phyloP scores from a whole-genome alignment of 2,797 vertebrate genomes.

The Avahi laniger region DNA sequence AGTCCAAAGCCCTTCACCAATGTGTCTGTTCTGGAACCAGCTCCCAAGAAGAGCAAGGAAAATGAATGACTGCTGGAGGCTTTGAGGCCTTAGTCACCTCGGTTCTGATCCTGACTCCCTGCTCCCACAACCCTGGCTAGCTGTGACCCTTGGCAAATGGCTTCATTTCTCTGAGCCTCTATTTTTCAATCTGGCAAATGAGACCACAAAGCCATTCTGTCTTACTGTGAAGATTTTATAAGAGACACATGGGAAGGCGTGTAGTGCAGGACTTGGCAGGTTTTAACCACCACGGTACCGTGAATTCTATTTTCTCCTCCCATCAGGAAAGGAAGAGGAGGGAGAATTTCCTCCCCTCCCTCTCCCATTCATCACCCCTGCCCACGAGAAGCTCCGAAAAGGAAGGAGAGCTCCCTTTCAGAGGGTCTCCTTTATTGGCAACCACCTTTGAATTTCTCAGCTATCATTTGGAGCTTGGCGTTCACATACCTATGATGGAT shows the following conservation, averaged over 20 bases:
- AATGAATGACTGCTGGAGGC: not conserved
- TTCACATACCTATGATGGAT: constrained; percentile 78
- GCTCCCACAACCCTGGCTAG: not conserved
- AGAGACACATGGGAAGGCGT: not conserved
- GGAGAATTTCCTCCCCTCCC: not conserved
- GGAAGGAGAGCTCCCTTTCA: not conserved
- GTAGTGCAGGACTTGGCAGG: not conserved
- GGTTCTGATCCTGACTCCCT: not conserved
- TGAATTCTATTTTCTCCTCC: not conserved
- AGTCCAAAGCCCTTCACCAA: not conserved
- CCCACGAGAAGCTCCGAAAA: not conserved
- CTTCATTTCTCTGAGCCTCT: not conserved
- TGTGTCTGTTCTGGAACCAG: not conserved
- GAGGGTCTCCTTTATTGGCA: constrained; percentile 50
- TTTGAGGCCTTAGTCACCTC: not conserved
- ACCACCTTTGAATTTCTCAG: constrained; percentile 63
- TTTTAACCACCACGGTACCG: not conserved
- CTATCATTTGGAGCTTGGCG: constrained; percentile 69
- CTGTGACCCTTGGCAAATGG: not conserved
- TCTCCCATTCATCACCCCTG: not conserved
- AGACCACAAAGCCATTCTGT: not conserved
- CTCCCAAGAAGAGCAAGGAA: not conserved
- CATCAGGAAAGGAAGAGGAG: not conserved
- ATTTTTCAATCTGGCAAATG: not conserved
- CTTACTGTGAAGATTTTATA: not conserved